These are phyloP conservation scores for Eretmocerus hayati DNA, from an alignment of 2,888 invertebrate species.

Conservation along the genomic window DNA sequence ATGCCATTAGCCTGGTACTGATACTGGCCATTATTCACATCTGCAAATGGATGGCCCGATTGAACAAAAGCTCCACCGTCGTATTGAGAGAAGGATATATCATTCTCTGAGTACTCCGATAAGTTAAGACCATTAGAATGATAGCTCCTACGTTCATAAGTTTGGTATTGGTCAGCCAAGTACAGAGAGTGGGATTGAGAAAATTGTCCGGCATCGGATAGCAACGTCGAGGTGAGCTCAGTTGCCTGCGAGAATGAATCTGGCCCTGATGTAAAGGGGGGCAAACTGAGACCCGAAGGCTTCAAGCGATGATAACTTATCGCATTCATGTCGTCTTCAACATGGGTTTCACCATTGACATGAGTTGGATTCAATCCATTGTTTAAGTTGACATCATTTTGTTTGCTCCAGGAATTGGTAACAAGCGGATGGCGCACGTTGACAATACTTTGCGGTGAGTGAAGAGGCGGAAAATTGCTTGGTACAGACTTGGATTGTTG, in stretches of 20 bases:
- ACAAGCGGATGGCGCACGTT: constrained; percentile 36
- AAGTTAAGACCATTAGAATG: constrained; percentile 31
- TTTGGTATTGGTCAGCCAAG: constrained; percentile 33
- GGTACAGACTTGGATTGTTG: constrained; percentile 29
- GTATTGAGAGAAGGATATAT: constrained; percentile 35
- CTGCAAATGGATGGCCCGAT: constrained; percentile 32
- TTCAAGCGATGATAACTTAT: constrained; percentile 31
- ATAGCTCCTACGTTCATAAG: constrained; percentile 34
- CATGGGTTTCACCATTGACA: constrained; percentile 15
- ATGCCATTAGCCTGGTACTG: constrained; percentile 31
- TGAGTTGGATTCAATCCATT: constrained; percentile 26
- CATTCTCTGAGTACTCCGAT: constrained; percentile 35
- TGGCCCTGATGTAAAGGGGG: constrained; percentile 32
- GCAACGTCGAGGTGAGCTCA: constrained; percentile 32
- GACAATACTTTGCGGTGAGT: constrained; percentile 36
- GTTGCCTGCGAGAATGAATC: constrained; percentile 34
- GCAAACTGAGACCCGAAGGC: constrained; percentile 29
- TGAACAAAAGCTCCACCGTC: constrained; percentile 36
- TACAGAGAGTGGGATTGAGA: constrained; percentile 33
- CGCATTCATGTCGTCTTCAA: constrained; percentile 29
- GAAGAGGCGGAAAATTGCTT: constrained; percentile 36
- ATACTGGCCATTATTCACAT: constrained; percentile 32
- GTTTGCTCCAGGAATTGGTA: constrained; percentile 33
- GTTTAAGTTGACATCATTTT: constrained; percentile 10
- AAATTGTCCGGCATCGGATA: constrained; percentile 33